These are phyloP conservation scores for Tiliacea aurago DNA, from an alignment of 2,888 invertebrate genomes.

Conservation along the genomic window DNA sequence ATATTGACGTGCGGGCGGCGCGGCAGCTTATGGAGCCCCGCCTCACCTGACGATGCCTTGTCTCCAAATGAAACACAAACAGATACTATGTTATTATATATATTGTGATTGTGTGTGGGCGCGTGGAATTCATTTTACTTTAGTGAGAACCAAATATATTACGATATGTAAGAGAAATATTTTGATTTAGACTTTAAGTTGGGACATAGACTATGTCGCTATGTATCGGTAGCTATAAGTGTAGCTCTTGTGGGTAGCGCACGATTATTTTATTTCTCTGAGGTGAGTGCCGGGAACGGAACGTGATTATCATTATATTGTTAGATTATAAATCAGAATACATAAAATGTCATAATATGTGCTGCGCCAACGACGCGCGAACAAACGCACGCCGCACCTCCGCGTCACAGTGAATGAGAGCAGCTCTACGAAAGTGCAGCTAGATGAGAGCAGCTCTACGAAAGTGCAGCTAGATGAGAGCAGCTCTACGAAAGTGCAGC, in stretches of 20 bases:
- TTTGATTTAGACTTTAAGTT: slow-evolving; percentile 65
- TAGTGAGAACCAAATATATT: slow-evolving; percentile 87
- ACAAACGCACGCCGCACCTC: background rate
- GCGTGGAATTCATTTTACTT: slow-evolving; percentile 70
- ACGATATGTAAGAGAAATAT: slow-evolving; percentile 72
- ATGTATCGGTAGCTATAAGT: slow-evolving; percentile 66
- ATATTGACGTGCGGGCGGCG: slow-evolving; percentile 45
- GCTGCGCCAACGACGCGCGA: slow-evolving; percentile 5
- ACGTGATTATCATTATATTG: slow-evolving; percentile 30
- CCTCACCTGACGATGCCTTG: slow-evolving; percentile 56
- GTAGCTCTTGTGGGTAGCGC: slow-evolving; percentile 60
- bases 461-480: no score
- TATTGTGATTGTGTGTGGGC: slow-evolving; percentile 72
- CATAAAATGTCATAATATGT: slow-evolving; percentile 49
- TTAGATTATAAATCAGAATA: slow-evolving; percentile 35
- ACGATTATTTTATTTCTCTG: slow-evolving; percentile 32
- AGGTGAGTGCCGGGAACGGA: slow-evolving; percentile 21
- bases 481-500: no score
- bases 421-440: background rate
- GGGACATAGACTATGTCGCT: slow-evolving; percentile 61
- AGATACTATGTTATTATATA: slow-evolving; percentile 64
- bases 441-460: no score
- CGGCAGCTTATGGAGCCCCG: slow-evolving; percentile 29
- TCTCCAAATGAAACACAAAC: slow-evolving; percentile 58
- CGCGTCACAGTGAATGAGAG: background rate